Base-by-base conservation (phyloP, 2,797 vertebrate genomes). In the Passerculus sandwichensis region DNA sequence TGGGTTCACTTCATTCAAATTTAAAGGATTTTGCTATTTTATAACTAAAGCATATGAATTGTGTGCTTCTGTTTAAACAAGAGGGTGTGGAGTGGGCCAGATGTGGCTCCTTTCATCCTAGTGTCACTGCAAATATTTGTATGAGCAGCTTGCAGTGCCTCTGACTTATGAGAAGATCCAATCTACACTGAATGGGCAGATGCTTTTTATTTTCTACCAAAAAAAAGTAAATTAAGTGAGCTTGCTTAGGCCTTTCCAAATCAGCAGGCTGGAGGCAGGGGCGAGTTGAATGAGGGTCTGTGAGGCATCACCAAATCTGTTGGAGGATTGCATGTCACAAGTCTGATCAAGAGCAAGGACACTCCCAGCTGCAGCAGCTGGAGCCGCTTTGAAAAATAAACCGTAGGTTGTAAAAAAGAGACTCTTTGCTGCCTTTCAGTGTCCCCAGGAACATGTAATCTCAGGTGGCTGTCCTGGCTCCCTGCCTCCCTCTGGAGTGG, bases 131-230 rank as follows among this genome's bases (percentile, higher is more conserved):
- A 89, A 96, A 94, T 92, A 88, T 92, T 93, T 84, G 54, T 67
- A 57, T 5, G 71, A 94, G 64, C 71, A 77, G 45, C 30, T 90
- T 83, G 76, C 61, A 70, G 47, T 54, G 51, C 61, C 61, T 95
- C 53, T 62, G 87, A 71, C 70, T 94, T 82, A 86, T 22, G 82
- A 59, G 76, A 81, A 85, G 59, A 88, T 84, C 40, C 47, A 61
- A 82, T 82, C 59, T 56, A 18, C 70, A 54, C 77, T 57, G 82
- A 96, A 72, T 26, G 47, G 57, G 62, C 83, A 96, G 89, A 90
- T 91, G 92, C 84, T 89, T 97, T 95, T 79, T 88, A 93, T 94
- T 95, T 80, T 85, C 62, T 45, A 83, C 44, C 10, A 38, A 5
- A 25, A 47, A 51, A 51, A 73, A 59, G 48, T 38, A 29, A 75